Evolutionary conservation across 2,888 invertebrate genomes (phyloP), one percentile per base, ranked within the genome.

Genomic region (Drosophila borborema): DNA sequence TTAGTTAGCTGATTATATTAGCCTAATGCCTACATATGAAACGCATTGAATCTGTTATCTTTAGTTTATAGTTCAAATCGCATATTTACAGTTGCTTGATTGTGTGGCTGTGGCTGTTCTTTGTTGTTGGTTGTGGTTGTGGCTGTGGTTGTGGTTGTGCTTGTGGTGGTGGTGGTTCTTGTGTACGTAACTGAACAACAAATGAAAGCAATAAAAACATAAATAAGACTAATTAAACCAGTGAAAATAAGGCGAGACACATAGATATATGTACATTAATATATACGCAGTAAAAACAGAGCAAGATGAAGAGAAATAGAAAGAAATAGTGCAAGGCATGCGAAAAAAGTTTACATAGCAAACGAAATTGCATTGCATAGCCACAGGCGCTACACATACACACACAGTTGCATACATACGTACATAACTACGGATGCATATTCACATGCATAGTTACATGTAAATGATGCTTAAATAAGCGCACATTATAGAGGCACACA

Each of bases 181-280:
- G 84, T 86, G 77, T 84, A 75, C 59, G 65, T 71, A 83, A 88
- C 86, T 86, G 72, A 86, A 81, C 72, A 80, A 79, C 81, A 85
- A 87, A 81, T 81, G 58, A 86, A 88, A 76, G 80, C 80, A 88
- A 88, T 80, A 70, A 77, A 76, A 85, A 75, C 73, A 81, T 65
- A 86, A 88, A 86, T 76, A 80, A 80, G 74, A 80, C 72, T 73
- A 81, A 88, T 81, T 81, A 85, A 89, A 86, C 70, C 48, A 74
- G 59, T 74, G 66, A 74, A 80, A 80, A 74, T 62, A 68, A 74
- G 64, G 43, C 62, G 64, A 46, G 8, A 61, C 38, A 54, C 45
- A 46, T 20, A 36, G 34, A 51, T 12, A 5, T 9, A 10, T 6
- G 9, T 40, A 46, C 14, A 14, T 14, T 14, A 16, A 40, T 40